Base-by-base conservation (phyloP, 2,888 invertebrate genomes). In the Drosophila pseudotalamancana region DNA sequence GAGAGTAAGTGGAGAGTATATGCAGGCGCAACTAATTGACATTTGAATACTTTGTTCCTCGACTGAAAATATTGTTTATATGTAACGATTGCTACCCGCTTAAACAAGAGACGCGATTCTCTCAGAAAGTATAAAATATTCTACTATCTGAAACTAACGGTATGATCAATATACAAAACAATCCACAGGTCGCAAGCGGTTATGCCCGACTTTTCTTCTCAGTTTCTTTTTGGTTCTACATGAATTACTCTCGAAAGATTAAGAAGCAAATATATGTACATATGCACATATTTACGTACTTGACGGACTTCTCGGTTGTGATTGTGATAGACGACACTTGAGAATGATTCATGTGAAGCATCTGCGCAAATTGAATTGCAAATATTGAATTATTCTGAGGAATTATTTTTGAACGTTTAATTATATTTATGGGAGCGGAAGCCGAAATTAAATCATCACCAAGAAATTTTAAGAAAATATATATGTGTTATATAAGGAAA, bases 311-410 rank as follows among this genome's bases (percentile, higher is more conserved):
- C 34, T 19, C 5, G 25, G 23, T 23, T 35, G 29, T n/a, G 21
- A 50, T 16, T 64, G 23, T 46, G 72, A 70, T 71, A 54, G 48
- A 48, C 60, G 34, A 42, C 53, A 37, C 32, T 60, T 48, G 39
- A 55, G 31, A 32, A 46, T 77, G 83, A 82, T 59, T 55, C 76
- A 79, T 57, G 2, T 6, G 21, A 23, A 42, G 25, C 67, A 67
- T 70, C 54, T 55, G 73, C 45, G 73, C 48, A 55, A 72, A 71
- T 57, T 54, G n/a, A 60, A 63, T 35, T 29, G 40, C 43, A 63
- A 82, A 75, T 75, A 71, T 50, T 55, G n/a, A 50, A 73, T 61
- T 66, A 59, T 29, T 35, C 16, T 34, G 6, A 18, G 34, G 19
- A 34, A 53, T 34, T n/a, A n/a, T 57, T 43, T 14, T 25, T 18